A percentile compares a stretch with the other conserved stretches of the same genome.
These are phyloP conservation scores for Scolanthus callimorphus DNA, from an alignment of 92 coral and sea anemone species.

Conservation along the genomic window DNA sequence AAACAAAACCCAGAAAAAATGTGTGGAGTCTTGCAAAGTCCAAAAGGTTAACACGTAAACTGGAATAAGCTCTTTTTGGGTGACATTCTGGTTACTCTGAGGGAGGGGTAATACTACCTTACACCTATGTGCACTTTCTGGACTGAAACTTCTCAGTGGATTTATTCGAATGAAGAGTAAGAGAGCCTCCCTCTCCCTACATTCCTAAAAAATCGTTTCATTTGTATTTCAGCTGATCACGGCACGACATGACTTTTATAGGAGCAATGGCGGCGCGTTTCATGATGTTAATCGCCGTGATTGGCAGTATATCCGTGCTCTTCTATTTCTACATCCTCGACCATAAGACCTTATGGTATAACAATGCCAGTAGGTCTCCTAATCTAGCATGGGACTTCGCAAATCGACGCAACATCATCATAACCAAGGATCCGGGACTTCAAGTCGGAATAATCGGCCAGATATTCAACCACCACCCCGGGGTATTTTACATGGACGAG, in stretches of 20 bases:
- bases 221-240: too few relatives aligned
- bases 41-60: too few relatives aligned
- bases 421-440: conserved; percentile 6
- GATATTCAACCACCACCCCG: conserved; percentile 63
- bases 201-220: too few relatives aligned
- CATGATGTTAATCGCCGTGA: conserved; percentile 25
- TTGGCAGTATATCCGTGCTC: conserved; percentile 23
- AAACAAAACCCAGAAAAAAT: too few relatives aligned
- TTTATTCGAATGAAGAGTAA: too few relatives aligned
- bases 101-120: too few relatives aligned
- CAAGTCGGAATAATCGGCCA: conserved; percentile 29
- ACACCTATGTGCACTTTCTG: too few relatives aligned
- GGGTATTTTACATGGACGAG: conserved; percentile 56
- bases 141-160: too few relatives aligned
- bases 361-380: not conserved
- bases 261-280: conserved; percentile 26
- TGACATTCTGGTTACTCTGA: too few relatives aligned
- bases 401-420: conserved; percentile 23
- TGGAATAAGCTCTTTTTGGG: too few relatives aligned
- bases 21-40: too few relatives aligned
- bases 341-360: not conserved
- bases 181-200: too few relatives aligned
- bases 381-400: conserved; percentile 27
- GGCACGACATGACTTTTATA: conserved; percentile 25
- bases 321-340: conserved; percentile 24